Conservation (phyloP, 2,797 vertebrate genomes). For the Phylloscopus collybita region DNA sequence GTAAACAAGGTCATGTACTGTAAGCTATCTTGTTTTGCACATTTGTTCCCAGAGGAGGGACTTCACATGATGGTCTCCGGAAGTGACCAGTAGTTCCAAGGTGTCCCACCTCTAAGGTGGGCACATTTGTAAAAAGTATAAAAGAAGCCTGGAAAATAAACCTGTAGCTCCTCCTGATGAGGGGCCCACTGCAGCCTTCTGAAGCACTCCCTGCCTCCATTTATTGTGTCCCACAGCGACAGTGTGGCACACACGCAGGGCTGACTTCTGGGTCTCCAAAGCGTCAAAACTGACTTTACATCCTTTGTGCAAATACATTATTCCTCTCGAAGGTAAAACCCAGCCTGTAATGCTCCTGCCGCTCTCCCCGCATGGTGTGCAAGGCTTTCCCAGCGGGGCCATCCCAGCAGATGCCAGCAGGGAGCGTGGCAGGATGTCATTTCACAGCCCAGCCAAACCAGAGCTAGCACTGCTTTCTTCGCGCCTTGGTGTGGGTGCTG, state of each 20-base stretch:
- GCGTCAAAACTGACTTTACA: neutral
- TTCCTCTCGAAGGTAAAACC: neutral
- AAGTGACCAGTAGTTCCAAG: no score
- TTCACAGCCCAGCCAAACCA: neutral
- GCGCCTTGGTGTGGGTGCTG: neutral
- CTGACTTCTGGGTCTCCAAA: neutral
- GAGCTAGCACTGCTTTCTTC: neutral
- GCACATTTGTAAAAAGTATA: no score
- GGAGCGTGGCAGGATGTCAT: slow-evolving; percentile 5
- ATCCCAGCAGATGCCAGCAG: slow-evolving; percentile 25
- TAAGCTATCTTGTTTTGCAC: no score
- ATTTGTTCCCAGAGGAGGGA: no score
- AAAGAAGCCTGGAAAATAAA: no score
- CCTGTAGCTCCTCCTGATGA: no score
- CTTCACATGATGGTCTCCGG: no score
- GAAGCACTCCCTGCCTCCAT: no score
- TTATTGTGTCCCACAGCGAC: no score
- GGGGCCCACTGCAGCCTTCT: no score
- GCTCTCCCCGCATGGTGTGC: neutral
- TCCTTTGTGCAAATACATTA: neutral
- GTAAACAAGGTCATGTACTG: no score
- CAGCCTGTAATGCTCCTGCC: neutral
- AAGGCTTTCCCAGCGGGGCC: neutral
- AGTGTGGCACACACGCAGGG: neutral
- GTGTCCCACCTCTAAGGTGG: no score